Percentiles rank a stretch among this genome's conserved stretches.
Evolutionary conservation across 2,797 vertebrate genomes (phyloP).

Genomic region (Astyanax mexicanus): DNA sequence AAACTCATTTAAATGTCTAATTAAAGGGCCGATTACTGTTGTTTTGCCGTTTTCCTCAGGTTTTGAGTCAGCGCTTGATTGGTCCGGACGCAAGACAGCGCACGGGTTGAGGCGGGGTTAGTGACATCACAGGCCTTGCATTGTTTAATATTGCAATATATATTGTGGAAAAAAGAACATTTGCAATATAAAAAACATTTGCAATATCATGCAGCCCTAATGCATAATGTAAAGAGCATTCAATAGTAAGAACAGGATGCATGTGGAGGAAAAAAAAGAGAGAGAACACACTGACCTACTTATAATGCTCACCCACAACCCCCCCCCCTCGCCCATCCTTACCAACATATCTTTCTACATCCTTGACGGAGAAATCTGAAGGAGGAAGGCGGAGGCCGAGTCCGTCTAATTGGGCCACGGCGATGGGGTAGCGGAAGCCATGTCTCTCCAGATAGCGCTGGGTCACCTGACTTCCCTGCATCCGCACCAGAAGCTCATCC

Average conservation of each 20-base stretch:
- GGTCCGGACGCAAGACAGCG: no score
- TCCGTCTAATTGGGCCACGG: conserved; percentile 89
- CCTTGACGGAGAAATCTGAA: conserved; percentile 88
- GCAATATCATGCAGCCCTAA: no score
- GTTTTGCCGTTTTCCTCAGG: no score
- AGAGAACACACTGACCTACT: background rate
- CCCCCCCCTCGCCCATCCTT: conserved; percentile 61
- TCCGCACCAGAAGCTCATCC: conserved; percentile 90
- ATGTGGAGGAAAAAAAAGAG: background rate
- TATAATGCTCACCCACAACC: background rate
- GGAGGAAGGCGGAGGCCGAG: conserved; percentile 92
- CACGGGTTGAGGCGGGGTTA: no score
- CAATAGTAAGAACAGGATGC: background rate
- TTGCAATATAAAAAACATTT: no score
- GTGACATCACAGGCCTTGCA: no score
- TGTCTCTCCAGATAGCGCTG: conserved; percentile 94
- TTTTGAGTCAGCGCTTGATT: no score
- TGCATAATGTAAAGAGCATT: conserved; percentile 6
- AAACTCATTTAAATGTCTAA: no score
- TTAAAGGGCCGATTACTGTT: no score
- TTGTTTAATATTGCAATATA: no score
- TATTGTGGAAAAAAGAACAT: no score
- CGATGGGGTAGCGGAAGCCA: conserved; percentile 92
- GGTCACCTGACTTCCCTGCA: conserved; percentile 93
- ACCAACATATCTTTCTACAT: conserved; percentile 98